A percentile compares a stretch with the other conserved stretches of the same genome.
Conservation (phyloP, 2,797 vertebrate genomes). For the Cyclopterus lumpus region DNA sequence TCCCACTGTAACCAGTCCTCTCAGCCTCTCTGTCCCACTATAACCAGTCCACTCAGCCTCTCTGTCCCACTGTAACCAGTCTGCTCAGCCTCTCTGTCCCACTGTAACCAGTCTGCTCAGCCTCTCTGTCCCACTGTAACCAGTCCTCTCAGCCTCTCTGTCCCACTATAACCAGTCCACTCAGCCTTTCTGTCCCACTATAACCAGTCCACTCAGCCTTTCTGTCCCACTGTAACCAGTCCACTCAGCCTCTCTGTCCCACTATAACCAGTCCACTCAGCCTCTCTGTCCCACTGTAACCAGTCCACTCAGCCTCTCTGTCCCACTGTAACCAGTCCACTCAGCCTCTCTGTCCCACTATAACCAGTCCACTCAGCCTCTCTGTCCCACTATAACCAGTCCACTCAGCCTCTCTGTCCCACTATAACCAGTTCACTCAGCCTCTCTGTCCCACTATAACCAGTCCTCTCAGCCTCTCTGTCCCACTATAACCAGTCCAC, state of each 20-base stretch:
- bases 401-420: not conserved
- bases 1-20: not conserved
- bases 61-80: not conserved
- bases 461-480: not conserved
- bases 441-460: not conserved
- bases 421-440: not conserved
- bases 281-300: not conserved
- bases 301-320: no score
- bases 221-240: not conserved
- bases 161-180: no score
- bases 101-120: not conserved
- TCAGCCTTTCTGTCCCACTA: no score
- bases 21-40: not conserved
- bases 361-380: not conserved
- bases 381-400: not conserved
- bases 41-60: not conserved
- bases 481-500: not conserved
- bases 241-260: not conserved
- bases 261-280: not conserved
- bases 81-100: not conserved
- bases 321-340: no score
- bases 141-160: no score
- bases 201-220: no score
- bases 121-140: not conserved
- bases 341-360: not conserved